These are phyloP conservation scores for Lutraria rhynchaena DNA, from an alignment of 1,140 invertebrate genomes.

Conservation along the genomic window DNA sequence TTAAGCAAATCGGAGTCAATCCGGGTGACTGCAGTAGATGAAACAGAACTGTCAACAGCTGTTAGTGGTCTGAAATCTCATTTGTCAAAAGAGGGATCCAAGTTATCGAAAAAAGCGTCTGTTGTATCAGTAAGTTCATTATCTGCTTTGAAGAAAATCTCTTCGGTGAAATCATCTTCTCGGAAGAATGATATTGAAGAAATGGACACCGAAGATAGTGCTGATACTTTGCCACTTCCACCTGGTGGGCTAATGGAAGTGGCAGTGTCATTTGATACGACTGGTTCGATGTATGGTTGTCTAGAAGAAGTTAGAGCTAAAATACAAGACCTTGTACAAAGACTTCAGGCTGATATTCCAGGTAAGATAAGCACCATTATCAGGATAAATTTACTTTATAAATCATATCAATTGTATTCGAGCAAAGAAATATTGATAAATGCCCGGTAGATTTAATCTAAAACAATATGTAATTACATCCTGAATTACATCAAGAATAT, in stretches of 20 bases:
- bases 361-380: slow-evolving; percentile 51
- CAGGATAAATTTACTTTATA: too few species aligned
- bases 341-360: slow-evolving; percentile 77
- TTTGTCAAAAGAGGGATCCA: slow-evolving; percentile 32
- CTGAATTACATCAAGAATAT: too few species aligned
- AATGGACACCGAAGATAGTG: background rate
- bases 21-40: slow-evolving; percentile 34
- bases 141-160: background rate
- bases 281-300: slow-evolving; percentile 78
- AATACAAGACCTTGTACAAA: slow-evolving; percentile 74
- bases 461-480: too few species aligned
- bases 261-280: slow-evolving; percentile 80
- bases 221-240: background rate
- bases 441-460: too few species aligned
- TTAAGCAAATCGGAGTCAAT: slow-evolving; percentile 21
- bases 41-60: slow-evolving; percentile 44
- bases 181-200: background rate
- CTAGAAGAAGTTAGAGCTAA: slow-evolving; percentile 72
- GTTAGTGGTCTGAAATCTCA: slow-evolving; percentile 17
- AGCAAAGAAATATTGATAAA: too few species aligned
- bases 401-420: too few species aligned
- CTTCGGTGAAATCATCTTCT: background rate
- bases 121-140: background rate
- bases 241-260: slow-evolving; percentile 71
- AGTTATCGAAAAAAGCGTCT: slow-evolving; percentile 11